Evolutionary conservation across 2,113 vertebrate species (phyloP).

Genomic region (Tichodroma muraria): DNA sequence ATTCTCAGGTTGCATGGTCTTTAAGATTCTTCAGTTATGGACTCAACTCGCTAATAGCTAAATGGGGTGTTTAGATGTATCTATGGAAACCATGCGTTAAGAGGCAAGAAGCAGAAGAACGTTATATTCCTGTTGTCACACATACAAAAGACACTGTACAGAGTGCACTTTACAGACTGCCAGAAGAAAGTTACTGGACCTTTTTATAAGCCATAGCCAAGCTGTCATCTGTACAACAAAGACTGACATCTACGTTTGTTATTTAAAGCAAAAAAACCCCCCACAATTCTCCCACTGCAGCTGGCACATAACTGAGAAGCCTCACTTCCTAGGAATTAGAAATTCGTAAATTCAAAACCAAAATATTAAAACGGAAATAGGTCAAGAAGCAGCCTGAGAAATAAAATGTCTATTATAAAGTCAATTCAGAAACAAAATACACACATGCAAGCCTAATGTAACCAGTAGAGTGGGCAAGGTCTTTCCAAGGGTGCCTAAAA

Average conservation of each 20-base stretch:
- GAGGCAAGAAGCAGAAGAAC: neutral
- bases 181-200: neutral
- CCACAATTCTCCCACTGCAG: neutral
- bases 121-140: neutral
- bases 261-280: neutral
- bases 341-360: neutral
- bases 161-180: neutral
- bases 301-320: neutral
- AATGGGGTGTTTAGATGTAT: neutral
- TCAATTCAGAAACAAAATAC: neutral
- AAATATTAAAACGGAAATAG: neutral
- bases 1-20: neutral
- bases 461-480: neutral
- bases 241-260: neutral
- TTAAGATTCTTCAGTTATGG: neutral
- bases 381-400: neutral
- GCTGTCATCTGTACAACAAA: neutral
- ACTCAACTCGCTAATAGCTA: neutral
- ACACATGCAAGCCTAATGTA: neutral
- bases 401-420: neutral
- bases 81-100: neutral
- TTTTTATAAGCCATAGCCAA: neutral
- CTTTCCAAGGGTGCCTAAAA: neutral
- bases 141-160: neutral
- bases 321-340: neutral